These are phyloP conservation scores for Merluccius polli DNA, from an alignment of 2,797 vertebrate genomes.

Conservation along the genomic window DNA sequence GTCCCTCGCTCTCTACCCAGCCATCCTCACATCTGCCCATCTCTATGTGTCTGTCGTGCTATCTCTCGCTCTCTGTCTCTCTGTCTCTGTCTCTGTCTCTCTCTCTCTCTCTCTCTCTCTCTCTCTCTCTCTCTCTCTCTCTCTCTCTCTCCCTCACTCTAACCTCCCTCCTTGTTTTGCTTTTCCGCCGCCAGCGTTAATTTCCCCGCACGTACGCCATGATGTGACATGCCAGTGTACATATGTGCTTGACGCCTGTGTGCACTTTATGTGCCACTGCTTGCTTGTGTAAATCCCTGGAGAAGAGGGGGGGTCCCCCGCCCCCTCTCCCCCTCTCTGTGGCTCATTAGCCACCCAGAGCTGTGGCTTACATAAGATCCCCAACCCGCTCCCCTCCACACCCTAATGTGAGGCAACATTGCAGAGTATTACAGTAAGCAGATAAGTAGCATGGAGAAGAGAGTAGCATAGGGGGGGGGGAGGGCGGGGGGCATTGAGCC, in stretches of 20 bases:
- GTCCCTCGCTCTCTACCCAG: background rate
- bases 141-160: background rate
- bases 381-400: conserved; percentile 18
- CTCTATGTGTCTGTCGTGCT: background rate
- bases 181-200: background rate
- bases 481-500: background rate
- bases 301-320: conserved; percentile 8
- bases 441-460: no score
- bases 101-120: background rate
- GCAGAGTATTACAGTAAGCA: conserved; percentile 24
- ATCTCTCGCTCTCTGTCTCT: background rate
- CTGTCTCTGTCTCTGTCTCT: background rate
- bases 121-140: background rate
- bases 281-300: conserved; percentile 45
- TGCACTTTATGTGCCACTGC: conserved; percentile 20
- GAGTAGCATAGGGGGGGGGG: conserved; percentile 25
- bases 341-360: conserved; percentile 55
- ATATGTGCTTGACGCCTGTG: conserved; percentile 22
- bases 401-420: conserved; percentile 47
- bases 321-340: conserved; percentile 40
- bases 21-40: background rate
- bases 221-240: conserved; percentile 9
- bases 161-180: no score
- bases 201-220: background rate
- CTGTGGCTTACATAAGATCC: conserved; percentile 43